These are phyloP conservation scores for Drosophila varians DNA, from an alignment of 1,140 invertebrate species.

Conservation along the genomic window DNA sequence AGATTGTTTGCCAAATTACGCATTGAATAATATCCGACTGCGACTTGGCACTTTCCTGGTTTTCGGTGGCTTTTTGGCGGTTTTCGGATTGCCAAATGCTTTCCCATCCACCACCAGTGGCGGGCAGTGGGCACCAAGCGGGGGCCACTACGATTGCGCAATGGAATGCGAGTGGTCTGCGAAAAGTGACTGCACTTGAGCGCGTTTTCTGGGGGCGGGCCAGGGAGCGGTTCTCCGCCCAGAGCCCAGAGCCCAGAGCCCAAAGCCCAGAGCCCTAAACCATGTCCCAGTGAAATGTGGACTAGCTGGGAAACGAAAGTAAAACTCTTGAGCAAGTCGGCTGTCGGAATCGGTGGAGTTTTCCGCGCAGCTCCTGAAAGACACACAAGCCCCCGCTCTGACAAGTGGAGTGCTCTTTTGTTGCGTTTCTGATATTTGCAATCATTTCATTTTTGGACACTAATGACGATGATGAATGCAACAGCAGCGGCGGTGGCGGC, in stretches of 20 bases:
- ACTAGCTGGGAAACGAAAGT: constrained; percentile 63
- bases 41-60: constrained; percentile 22
- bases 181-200: constrained; percentile 44
- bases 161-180: constrained; percentile 34
- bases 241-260: background rate
- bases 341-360: background rate
- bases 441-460: constrained; percentile 73
- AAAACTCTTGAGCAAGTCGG: constrained; percentile 37
- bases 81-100: constrained; percentile 22
- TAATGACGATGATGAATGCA: constrained; percentile 74
- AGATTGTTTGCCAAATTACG: constrained; percentile 19
- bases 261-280: background rate
- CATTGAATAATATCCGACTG: constrained; percentile 32
- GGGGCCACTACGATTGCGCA: constrained; percentile 41
- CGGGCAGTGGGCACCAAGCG: constrained; percentile 5
- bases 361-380: background rate
- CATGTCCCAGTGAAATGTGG: constrained; percentile 59
- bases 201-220: constrained; percentile 10
- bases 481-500: constrained; percentile 12
- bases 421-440: constrained; percentile 68
- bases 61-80: background rate
- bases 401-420: constrained; percentile 52
- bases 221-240: constrained; percentile 21
- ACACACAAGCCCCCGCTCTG: constrained; percentile 8
- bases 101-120: constrained; percentile 10